Evolutionary conservation across 2,113 vertebrate species (phyloP), one percentile per base, ranked within the genome.

Genomic region (Haplochromis burtoni): DNA sequence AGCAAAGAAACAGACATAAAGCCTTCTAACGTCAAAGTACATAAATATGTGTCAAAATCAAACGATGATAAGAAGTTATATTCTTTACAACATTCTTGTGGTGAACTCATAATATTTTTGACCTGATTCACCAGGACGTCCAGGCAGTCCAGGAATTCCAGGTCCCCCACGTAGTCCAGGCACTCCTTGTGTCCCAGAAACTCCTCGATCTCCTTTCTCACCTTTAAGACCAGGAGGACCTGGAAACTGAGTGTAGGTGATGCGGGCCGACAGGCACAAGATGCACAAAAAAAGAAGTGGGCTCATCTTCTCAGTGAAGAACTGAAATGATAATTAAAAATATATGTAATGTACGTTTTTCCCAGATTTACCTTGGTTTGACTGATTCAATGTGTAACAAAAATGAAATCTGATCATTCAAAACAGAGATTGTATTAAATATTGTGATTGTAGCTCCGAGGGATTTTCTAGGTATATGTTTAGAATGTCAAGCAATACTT

Each of bases 81-180:
- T 35, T 63, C 29, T 63, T 66, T 35, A n/a, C 10, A 66, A 35
- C 5, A 66, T 10, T 66, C 6, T 11, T n/a, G 5, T 24, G 24
- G 38, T 26, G 8, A 73, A 45, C 13, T 45, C 8, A 24, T 71
- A 71, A 14, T 21, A 9, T 40, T 40, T 71, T 71, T 42, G 13
- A 26, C 68, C 8, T 45, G 2, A 26, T 35, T 63, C 16, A 19
- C 59, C 59, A 19, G 9, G 16, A 16, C 0, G 2, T 26, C 68
- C 68, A 21, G 21, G 38, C 14, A 24, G 5, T 73, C 49, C 12
- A 21, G 8, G 38, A 73, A 26, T 1, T 73, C 78, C 49, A 35
- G 12, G 4, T 42, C 0, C 3, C 7, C 66, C 82, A 78, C 2
- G 1, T 17, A 10, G 63, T 38, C 31, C 4, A 40, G n/a, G 3